These are phyloP conservation scores for Crypturellus undulatus DNA, from an alignment of 2,113 vertebrate species.

Conservation along the genomic window DNA sequence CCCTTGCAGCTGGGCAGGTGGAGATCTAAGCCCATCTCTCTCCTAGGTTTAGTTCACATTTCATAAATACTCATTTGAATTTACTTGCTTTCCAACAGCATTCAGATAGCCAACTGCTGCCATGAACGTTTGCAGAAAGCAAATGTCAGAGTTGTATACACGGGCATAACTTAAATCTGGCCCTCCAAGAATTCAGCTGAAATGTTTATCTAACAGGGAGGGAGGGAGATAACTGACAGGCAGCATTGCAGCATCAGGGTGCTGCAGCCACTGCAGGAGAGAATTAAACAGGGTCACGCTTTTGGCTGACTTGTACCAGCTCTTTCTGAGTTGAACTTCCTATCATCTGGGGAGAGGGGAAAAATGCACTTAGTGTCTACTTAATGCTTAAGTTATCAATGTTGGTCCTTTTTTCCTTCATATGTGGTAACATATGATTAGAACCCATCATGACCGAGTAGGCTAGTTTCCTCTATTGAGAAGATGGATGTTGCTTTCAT, in stretches of 20 bases:
- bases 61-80: background rate
- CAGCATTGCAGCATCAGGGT: constrained; percentile 11
- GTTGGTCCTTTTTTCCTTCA: background rate
- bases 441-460: background rate
- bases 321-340: background rate
- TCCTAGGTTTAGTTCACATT: background rate
- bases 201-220: background rate
- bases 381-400: background rate
- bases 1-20: background rate
- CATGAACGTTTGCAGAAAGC: background rate
- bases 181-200: background rate
- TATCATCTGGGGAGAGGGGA: background rate
- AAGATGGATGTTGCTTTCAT: background rate
- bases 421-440: background rate
- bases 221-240: background rate
- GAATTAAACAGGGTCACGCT: background rate
- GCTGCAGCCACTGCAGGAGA: background rate
- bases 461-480: background rate
- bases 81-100: constrained; percentile 9
- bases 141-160: constrained; percentile 9
- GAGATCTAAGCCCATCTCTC: background rate
- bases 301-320: background rate
- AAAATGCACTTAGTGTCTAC: background rate
- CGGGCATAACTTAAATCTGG: background rate
- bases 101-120: constrained; percentile 9